Conservation (phyloP, 1,140 invertebrate species). For the Belonocnema kinseyi region DNA sequence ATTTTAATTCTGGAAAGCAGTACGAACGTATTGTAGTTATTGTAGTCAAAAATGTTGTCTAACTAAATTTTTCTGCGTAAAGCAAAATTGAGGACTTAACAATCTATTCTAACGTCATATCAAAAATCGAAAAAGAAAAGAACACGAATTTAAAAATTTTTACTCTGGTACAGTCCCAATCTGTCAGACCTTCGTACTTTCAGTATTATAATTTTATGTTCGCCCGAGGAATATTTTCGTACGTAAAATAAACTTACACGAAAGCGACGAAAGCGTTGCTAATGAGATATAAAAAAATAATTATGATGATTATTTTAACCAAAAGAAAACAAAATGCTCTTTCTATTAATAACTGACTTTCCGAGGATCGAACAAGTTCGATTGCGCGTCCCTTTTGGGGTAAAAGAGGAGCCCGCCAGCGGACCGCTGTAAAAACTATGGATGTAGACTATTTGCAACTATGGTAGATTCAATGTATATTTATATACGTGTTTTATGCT, state of each 20-base stretch:
- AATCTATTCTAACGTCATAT: conserved; percentile 12
- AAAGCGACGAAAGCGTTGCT: conserved; percentile 3
- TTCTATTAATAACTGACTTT: conserved; percentile 23
- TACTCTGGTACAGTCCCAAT: conserved; percentile 7
- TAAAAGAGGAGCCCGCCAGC: conserved; percentile 3
- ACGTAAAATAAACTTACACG: conserved; percentile 8
- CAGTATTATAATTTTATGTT: neutral
- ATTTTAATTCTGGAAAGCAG: conserved; percentile 2
- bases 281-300: neutral
- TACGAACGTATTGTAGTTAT: conserved; percentile 16
- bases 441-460: conserved; percentile 18
- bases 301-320: conserved; percentile 4
- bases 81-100: neutral
- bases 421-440: conserved; percentile 15
- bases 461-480: conserved; percentile 22
- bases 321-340: conserved; percentile 15
- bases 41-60: neutral
- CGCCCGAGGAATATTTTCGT: conserved; percentile 29
- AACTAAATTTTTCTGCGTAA: neutral
- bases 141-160: conserved; percentile 2
- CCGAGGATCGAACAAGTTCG: conserved; percentile 50
- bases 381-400: conserved; percentile 40
- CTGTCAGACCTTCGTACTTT: neutral
- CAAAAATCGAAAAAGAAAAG: neutral
- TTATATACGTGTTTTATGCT: conserved; percentile 32